Conservation (phyloP, 2,113 vertebrate genomes). For the Pogonocichla stellata region DNA sequence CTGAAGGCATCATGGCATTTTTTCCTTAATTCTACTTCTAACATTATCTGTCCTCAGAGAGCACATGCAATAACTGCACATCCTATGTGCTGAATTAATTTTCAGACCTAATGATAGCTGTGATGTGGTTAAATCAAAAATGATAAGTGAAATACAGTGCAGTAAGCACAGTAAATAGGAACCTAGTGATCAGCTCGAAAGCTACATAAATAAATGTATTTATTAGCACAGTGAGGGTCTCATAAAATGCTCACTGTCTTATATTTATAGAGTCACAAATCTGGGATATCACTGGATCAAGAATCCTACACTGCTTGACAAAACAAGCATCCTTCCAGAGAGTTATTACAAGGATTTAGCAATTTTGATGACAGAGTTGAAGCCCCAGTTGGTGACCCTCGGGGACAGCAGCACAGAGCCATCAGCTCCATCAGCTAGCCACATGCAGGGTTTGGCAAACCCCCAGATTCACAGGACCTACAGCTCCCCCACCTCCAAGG, state of each 20-base stretch:
- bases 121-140: background rate
- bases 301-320: background rate
- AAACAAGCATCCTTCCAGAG: background rate
- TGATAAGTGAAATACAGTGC: background rate
- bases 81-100: background rate
- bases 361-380: background rate
- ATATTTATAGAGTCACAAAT: background rate
- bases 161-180: background rate
- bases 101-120: background rate
- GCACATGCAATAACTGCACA: background rate
- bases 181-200: background rate
- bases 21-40: background rate
- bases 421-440: background rate
- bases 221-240: background rate
- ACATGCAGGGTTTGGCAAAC: background rate
- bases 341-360: background rate
- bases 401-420: background rate
- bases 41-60: background rate
- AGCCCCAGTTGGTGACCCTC: background rate
- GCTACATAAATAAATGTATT: background rate
- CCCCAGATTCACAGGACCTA: accelerated
- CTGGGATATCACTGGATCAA: background rate
- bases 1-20: background rate
- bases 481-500: background rate
- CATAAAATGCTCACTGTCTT: background rate